Percentiles rank a stretch among this genome's conserved stretches.
Evolutionary conservation across 1,140 invertebrate genomes (phyloP).

Genomic region (Zophobas atratus): DNA sequence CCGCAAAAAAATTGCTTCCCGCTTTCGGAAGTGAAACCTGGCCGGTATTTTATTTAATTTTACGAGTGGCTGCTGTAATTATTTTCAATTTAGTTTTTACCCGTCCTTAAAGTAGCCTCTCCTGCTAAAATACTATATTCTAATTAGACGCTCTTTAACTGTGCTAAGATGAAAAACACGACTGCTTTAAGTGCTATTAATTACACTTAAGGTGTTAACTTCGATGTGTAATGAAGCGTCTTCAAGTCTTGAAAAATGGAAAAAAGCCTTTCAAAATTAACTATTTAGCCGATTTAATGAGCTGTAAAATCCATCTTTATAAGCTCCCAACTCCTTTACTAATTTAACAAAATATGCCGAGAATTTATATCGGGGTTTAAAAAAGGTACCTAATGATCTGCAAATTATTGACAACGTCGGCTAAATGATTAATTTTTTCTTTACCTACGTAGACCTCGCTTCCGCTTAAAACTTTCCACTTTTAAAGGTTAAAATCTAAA

Average conservation of each 20-base stretch:
- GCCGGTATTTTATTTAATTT: conserved; percentile 1
- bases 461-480: too few relatives aligned
- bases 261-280: conserved; percentile 29
- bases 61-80: conserved; percentile 19
- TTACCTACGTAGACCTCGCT: not conserved
- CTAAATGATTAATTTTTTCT: conserved; percentile 1
- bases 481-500: too few relatives aligned
- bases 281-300: conserved; percentile 39
- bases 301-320: conserved; percentile 44
- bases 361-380: not conserved
- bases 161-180: conserved; percentile 22
- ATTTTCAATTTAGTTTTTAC: conserved; percentile 37
- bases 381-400: conserved; percentile 9
- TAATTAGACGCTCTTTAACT: conserved; percentile 32
- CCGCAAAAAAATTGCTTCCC: conserved; percentile 3
- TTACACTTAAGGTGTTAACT: conserved; percentile 33
- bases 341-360: conserved; percentile 13
- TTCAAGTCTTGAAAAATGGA: not conserved
- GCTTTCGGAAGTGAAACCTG: not conserved
- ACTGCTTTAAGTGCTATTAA: conserved; percentile 33
- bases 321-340: conserved; percentile 17
- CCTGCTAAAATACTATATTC: conserved; percentile 14
- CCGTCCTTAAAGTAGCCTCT: not conserved
- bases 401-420: conserved; percentile 3
- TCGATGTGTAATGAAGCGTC: conserved; percentile 37